A percentile compares a stretch with the other conserved stretches of the same genome.
These are phyloP conservation scores for Watsonalla binaria DNA, from an alignment of 2,888 invertebrate genomes.

Conservation along the genomic window DNA sequence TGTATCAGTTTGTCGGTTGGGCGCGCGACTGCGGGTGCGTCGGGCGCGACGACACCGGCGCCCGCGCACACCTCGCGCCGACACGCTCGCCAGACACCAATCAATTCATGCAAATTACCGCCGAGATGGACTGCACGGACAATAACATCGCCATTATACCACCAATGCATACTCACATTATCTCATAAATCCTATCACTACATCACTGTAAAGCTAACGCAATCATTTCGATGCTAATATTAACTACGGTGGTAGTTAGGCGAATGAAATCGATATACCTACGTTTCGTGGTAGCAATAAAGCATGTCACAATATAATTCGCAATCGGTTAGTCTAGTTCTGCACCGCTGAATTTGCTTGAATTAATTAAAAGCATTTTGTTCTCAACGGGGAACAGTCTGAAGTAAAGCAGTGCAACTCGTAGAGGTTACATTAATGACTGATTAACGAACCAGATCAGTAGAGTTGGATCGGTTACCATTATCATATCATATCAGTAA, in stretches of 20 bases:
- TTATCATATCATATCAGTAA: too few species aligned
- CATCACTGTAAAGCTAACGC: background rate
- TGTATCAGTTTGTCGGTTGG: constrained; percentile 72
- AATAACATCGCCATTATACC: constrained; percentile 34
- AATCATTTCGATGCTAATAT: background rate
- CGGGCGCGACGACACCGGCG: constrained; percentile 25
- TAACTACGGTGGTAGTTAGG: constrained; percentile 10
- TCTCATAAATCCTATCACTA: constrained; percentile 2
- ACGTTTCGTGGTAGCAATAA: constrained; percentile 12
- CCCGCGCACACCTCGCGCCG: constrained; percentile 42
- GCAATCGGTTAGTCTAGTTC: constrained; percentile 45
- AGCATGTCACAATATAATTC: constrained; percentile 43
- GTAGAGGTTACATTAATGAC: too few species aligned
- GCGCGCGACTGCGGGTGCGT: constrained; percentile 66
- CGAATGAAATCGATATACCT: constrained; percentile 16
- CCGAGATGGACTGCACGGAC: constrained; percentile 53
- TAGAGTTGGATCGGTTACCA: too few species aligned
- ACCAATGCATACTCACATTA: constrained; percentile 19
- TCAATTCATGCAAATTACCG: constrained; percentile 76
- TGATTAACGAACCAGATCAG: too few species aligned
- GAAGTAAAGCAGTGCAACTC: too few species aligned
- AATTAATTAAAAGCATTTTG: constrained; percentile 14
- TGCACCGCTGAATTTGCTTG: constrained; percentile 31
- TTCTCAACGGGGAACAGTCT: too few species aligned
- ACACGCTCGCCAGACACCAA: constrained; percentile 42